Base-by-base conservation (phyloP, 2,113 vertebrate species). In the Cyprichromis sp. region DNA sequence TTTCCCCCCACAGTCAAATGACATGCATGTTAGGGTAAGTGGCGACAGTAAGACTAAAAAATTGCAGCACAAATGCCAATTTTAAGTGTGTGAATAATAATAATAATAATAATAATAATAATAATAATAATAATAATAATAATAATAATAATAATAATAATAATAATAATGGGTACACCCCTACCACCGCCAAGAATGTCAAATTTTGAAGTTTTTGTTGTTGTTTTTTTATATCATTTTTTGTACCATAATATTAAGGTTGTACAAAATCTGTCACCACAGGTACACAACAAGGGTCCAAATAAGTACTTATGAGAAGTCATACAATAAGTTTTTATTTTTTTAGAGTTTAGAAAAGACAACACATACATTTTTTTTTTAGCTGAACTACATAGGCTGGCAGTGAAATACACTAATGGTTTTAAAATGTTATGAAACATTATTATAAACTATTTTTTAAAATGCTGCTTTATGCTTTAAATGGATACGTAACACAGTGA, bases 201-300 rank as follows among this genome's bases (percentile, higher is more conserved):
- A 24, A 24, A 40, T 71, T 42, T 14, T 1, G 12, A 71, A 16
- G 17, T 6, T 40, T 16, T 59, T 9, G 7, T 24, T 24, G 24
- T 24, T 24, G 0, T 7, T 0, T 8, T 16, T 71, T 9, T 3
- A 4, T 45, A 42, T 45, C 13, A 45, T 9, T 45, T 73, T 42
- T 73, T 73, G 11, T 24, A 73, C 68, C n/a, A 42, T 73, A 73
- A 73, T 45, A 73, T 73, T 45, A 45, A 73, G 38, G 5, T 45
- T 26, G 21, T 26, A 45, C 66, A 45, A 73, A 73, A 73, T 45
- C 6, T 45, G 38, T 73, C 66, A 73, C 66, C 38, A 68, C 19
- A 40, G n/a, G 38, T 71, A 71, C 66, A 71, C n/a, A 42, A 71
- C 66, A 71, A 45, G 38, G 38, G 0, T 26, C 11, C 29, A 73